Base-by-base conservation (phyloP, 2,888 invertebrate species). In the Platypus cylindrus region DNA sequence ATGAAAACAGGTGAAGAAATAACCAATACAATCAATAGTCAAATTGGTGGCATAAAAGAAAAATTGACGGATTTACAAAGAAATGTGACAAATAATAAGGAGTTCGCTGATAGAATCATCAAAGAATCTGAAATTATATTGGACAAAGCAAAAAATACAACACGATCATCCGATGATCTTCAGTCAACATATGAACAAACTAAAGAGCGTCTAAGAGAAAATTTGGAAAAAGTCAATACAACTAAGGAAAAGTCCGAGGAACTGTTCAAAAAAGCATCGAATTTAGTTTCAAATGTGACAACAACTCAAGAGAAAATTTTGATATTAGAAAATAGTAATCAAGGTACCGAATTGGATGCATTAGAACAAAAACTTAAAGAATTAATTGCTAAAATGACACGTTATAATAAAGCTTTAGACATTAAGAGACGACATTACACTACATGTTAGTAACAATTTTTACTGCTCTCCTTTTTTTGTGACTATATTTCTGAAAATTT, bases 71-170 rank as follows among this genome's bases (percentile, higher is more conserved):
- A 76, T 34, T 66, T 94, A 24, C 81, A 86, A 54, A 78, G 78
- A 48, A 38, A 38, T 17, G 82, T 84, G 41, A 70, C 81, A 3
- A 80, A 78, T 56, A 91, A 90, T 55, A 80, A 83, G 50, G 73
- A 78, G 36, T 80, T 81, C 36, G 81, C 91, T 5, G 73, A 78
- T 46, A 79, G 82, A 54, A 86, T 91, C 1, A 77, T 78, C 53
- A 72, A 76, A 44, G 81, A 82, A 57, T 79, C 82, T 0, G 69
- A 71, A 32, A 73, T 74, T 43, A 84, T 90, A 2, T 72, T 75
- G 2, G 70, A 71, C 30, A 75, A 80, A 32, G 80, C 86, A 0
- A 74, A 74, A 38, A 70, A 67, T 18, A 81, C 85, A 1, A 72
- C 75, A 40, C 71, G 73, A 32, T 71, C 77, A 47, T 74, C 77